Percentiles rank a stretch among this genome's conserved stretches.
These are phyloP conservation scores for Chydorus sphaericus DNA, from an alignment of 2,888 invertebrate genomes.

Conservation along the genomic window DNA sequence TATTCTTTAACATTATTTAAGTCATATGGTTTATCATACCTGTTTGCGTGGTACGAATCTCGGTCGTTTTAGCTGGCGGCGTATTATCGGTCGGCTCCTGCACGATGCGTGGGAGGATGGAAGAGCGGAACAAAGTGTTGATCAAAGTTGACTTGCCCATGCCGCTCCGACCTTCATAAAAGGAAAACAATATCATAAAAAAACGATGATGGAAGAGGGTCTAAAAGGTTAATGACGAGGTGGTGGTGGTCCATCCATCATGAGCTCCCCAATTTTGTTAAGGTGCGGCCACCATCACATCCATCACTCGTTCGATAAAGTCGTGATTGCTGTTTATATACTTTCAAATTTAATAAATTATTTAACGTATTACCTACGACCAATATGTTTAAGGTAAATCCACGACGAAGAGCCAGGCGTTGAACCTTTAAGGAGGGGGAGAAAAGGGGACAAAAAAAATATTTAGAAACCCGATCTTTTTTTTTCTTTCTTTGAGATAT, in stretches of 20 bases:
- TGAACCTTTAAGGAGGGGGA: too few species aligned
- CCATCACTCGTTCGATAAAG: neutral
- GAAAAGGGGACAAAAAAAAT: too few species aligned
- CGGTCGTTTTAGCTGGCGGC: neutral
- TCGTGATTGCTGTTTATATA: neutral
- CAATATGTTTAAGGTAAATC: conserved; percentile 18
- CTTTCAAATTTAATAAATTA: neutral
- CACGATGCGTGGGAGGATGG: conserved; percentile 20
- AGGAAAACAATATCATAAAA: neutral
- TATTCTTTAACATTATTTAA: neutral
- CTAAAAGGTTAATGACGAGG: neutral
- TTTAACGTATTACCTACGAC: conserved; percentile 16
- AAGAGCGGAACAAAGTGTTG: conserved; percentile 23
- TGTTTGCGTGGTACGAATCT: conserved; percentile 8
- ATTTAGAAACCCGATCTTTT: too few species aligned
- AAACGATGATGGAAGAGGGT: neutral
- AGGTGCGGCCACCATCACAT: too few species aligned
- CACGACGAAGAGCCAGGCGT: conserved; percentile 15
- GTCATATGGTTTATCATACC: neutral
- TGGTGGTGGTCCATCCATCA: too few species aligned
- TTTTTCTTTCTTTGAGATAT: too few species aligned
- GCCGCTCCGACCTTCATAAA: conserved; percentile 22
- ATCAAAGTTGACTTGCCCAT: conserved; percentile 24
- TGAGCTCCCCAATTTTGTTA: too few species aligned
- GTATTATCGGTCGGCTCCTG: neutral